Evolutionary conservation across 2,888 invertebrate species (phyloP), one percentile per base, ranked within the genome.

Genomic region (Athalia rosae): DNA sequence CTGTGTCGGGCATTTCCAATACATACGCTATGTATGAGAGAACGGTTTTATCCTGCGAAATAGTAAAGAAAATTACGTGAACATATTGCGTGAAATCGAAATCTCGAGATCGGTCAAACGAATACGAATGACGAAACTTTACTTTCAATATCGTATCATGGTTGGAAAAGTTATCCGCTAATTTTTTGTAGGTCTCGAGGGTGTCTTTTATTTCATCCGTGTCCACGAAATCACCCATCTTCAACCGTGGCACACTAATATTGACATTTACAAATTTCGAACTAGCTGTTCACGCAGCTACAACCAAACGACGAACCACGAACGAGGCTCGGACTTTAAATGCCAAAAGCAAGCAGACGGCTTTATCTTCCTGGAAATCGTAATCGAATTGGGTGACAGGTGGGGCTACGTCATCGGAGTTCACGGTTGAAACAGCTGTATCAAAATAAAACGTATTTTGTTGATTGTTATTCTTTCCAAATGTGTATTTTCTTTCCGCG

Each of bases 121-220:
- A 28, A 28, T 28, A 28, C 28, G 61, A 4, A 15, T 61, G 61
- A 61, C 13, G 28, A n/a, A 61, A 61, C 47, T 78, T 81, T 81
- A 90, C 90, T 86, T 89, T 90, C 69, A 90, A 83, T 79, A 90
- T 90, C 8, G 89, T 89, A 79, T 90, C 90, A 81, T 90, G 90
- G 62, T 90, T 90, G 41, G 84, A 81, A 76, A 89, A 83, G 82
- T 90, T 89, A 66, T 85, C 83, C 0, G 89, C 88, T n/a, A 90
- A 83, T 78, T 89, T 89, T 80, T 84, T 87, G 56, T 90, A 90
- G 0, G 87, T 90, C 79, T 87, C 85, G 50, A 90, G 84, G 3
- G 89, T 89, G 41, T 83, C 84, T 77, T 81, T 85, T 41, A 90
- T 80, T 81, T 89, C 87, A 78, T 84, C 83, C 13, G 87, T 85